These are phyloP conservation scores for Pyrocephalus nanus DNA, from an alignment of 2,797 vertebrate species.

Conservation along the genomic window DNA sequence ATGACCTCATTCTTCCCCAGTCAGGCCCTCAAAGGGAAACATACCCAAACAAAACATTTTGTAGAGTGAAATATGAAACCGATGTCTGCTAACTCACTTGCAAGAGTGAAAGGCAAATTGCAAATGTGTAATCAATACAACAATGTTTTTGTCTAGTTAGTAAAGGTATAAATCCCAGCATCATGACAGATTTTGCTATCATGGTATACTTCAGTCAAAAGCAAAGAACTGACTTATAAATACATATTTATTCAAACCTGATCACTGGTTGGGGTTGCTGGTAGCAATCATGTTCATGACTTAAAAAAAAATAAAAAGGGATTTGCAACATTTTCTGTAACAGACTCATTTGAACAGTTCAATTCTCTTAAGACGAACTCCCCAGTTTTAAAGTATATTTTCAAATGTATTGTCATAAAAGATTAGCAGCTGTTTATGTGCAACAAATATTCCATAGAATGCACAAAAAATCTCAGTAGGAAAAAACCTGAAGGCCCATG, in stretches of 20 bases:
- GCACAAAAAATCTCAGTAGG: neutral
- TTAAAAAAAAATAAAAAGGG: neutral
- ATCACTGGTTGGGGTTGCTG: neutral
- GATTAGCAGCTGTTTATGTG: neutral
- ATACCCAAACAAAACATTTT: constrained; percentile 40
- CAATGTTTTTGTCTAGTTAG: neutral
- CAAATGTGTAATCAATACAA: neutral
- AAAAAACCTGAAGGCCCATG: neutral
- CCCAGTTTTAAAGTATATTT: neutral
- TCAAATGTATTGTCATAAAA: neutral
- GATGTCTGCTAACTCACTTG: neutral
- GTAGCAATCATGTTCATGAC: neutral
- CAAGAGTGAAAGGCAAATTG: neutral
- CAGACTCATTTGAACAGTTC: neutral
- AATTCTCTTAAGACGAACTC: neutral
- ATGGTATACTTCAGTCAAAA: neutral
- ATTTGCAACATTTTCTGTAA: neutral
- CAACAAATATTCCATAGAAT: neutral
- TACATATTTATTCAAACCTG: neutral
- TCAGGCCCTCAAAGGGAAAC: constrained; percentile 24
- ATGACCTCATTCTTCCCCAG: constrained; percentile 54
- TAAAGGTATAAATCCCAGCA: neutral
- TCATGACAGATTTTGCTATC: neutral
- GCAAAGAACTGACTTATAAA: neutral
- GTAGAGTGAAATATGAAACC: neutral